These are phyloP conservation scores for Matsumurasca onukii DNA, from an alignment of 1,140 invertebrate genomes.

Conservation along the genomic window DNA sequence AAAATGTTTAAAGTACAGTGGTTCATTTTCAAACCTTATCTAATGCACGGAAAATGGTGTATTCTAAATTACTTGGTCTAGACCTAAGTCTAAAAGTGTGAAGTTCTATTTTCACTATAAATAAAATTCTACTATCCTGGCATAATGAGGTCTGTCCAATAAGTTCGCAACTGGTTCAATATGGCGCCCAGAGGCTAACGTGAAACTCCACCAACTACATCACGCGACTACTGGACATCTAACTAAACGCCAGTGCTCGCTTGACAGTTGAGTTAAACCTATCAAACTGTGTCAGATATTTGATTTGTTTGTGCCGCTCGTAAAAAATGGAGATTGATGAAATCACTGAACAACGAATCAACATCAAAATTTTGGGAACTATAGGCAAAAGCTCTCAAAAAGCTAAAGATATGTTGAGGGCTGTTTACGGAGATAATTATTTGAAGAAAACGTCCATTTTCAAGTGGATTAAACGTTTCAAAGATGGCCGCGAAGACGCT, in stretches of 20 bases:
- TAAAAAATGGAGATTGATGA: slow-evolving; percentile 6
- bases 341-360: slow-evolving; percentile 1
- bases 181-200: background rate
- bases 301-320: background rate
- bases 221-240: background rate
- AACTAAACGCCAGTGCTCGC: background rate
- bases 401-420: background rate
- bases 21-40: no score
- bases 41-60: no score
- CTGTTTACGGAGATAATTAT: slow-evolving; percentile 8
- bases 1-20: no score
- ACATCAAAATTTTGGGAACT: background rate
- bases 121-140: no score
- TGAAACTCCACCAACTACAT: background rate
- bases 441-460: slow-evolving; percentile 2
- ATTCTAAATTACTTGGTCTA: no score
- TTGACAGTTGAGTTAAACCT: background rate
- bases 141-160: background rate
- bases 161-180: background rate
- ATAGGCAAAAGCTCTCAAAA: background rate
- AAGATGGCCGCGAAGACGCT: background rate
- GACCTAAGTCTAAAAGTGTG: no score
- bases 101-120: no score
- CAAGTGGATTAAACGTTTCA: slow-evolving; percentile 12
- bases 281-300: background rate